Conservation (phyloP, 2,888 invertebrate species). For the Cloeon dipterum region DNA sequence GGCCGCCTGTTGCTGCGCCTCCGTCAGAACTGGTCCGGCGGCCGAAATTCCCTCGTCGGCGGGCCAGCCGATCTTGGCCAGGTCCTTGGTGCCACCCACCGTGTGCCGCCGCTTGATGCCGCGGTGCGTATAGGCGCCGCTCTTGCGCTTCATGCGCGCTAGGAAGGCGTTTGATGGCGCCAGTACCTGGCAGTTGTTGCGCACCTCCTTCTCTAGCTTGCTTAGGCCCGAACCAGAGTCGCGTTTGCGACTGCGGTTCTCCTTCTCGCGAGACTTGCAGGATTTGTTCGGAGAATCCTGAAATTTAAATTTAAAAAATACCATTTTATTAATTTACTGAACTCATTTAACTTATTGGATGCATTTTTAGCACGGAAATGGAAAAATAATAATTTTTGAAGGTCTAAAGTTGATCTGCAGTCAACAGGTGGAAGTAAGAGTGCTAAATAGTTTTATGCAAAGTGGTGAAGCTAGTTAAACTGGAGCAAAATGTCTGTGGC, state of each 20-base stretch:
- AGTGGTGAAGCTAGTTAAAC: too few species aligned
- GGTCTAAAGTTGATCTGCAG: too few species aligned
- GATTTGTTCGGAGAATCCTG: too few species aligned
- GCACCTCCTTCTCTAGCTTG: background rate
- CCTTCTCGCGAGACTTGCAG: too few species aligned
- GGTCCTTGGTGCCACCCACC: slow-evolving; percentile 82
- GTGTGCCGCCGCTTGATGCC: slow-evolving; percentile 78
- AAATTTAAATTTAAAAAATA: too few species aligned
- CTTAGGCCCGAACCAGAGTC: background rate
- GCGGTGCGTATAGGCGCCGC: slow-evolving; percentile 54
- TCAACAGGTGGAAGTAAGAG: too few species aligned
- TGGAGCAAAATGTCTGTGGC: too few species aligned
- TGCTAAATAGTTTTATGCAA: too few species aligned
- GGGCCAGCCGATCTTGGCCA: slow-evolving; percentile 34
- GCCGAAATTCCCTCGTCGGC: slow-evolving; percentile 15
- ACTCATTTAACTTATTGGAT: too few species aligned
- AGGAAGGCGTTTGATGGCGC: background rate
- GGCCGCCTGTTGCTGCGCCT: slow-evolving; percentile 6
- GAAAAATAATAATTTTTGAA: too few species aligned
- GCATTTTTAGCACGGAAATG: too few species aligned
- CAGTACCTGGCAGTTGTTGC: background rate
- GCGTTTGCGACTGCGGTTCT: background rate
- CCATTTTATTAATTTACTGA: too few species aligned
- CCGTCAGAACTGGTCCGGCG: slow-evolving; percentile 6
- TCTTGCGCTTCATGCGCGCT: slow-evolving; percentile 32